Evolutionary conservation across 2,888 invertebrate genomes (phyloP), one percentile per base, ranked within the genome.

Genomic region (Malacosoma neustria): DNA sequence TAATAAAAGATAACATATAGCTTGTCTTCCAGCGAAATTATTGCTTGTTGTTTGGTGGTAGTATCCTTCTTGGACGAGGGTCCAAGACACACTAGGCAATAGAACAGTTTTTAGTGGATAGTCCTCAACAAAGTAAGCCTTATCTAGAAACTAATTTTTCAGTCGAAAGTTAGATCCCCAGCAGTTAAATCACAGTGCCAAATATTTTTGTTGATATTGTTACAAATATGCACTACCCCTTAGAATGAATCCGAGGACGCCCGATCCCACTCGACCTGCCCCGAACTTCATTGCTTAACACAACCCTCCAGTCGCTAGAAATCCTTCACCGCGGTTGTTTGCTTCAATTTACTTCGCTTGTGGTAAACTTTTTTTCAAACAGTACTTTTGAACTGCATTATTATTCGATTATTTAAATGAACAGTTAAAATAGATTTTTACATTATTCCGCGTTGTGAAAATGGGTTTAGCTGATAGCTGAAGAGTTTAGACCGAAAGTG

Each of bases 311-410:
- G 80, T 81, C 66, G 64, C 57, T 51, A 44, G 42, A 52, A 54
- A 61, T 51, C 64, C 65, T 45, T 51, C 59, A 61, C 47, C 51
- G 45, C 45, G 40, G 58, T 59, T 57, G 61, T 56, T 63, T 58
- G 33, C 49, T 40, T 36, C 46, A 40, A 42, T 46, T 45, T 45
- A 51, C 52, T 52, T 52, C 48, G 43, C 64, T 71, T 72, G 71
- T 75, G 68, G 57, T 56, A 57, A 76, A 79, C 75, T 77, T 80
- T 77, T 72, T 69, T 68, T 57, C 50, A 36, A 22, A 41, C 41
- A 46, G 46, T 37, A 46, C 50, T 59, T 48, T 72, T 75, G 67
- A 61, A 67, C 77, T 64, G 55, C 54, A 48, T 49, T 51, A 41
- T 51, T 55, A 4, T 22, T 22, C 22, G 22, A 22, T 22, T 22